These are phyloP conservation scores for Clanis bilineata DNA, from an alignment of 2,888 invertebrate genomes.

Conservation along the genomic window DNA sequence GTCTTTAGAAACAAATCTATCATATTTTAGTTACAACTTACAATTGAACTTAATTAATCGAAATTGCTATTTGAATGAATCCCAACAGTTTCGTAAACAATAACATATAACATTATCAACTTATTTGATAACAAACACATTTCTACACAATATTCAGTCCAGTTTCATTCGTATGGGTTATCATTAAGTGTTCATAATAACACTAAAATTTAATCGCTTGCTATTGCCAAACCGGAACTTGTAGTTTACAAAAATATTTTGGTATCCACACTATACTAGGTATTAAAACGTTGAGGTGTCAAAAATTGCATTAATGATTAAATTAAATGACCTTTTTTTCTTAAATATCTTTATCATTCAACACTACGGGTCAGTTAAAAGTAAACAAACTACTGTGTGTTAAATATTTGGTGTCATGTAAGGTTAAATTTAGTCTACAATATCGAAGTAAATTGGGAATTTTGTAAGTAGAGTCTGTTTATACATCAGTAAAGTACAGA, in stretches of 20 bases:
- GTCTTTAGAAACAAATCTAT: no score
- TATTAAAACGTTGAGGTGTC: not conserved
- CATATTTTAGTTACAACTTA: no score
- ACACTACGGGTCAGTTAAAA: not conserved
- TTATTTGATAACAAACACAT: constrained; percentile 5
- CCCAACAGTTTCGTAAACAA: not conserved
- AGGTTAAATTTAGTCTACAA: not conserved
- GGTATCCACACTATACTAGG: not conserved
- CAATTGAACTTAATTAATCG: not conserved
- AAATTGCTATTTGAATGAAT: not conserved
- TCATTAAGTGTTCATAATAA: not conserved
- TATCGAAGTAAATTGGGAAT: not conserved
- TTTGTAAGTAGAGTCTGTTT: no score
- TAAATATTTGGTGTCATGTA: not conserved
- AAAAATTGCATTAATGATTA: not conserved
- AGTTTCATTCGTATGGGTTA: constrained; percentile 31
- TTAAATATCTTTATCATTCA: not conserved
- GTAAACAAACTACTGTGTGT: not conserved
- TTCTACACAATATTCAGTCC: constrained; percentile 13
- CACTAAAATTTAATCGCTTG: not conserved
- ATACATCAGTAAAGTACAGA: no score
- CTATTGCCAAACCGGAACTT: constrained; percentile 1
- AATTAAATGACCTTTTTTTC: not conserved
- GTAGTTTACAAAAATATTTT: not conserved
- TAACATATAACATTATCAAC: constrained; percentile 6